Evolutionary conservation across 2,797 vertebrate species (phyloP), one percentile per base, ranked within the genome.

Genomic region (Pseudotriccus pelzelni): DNA sequence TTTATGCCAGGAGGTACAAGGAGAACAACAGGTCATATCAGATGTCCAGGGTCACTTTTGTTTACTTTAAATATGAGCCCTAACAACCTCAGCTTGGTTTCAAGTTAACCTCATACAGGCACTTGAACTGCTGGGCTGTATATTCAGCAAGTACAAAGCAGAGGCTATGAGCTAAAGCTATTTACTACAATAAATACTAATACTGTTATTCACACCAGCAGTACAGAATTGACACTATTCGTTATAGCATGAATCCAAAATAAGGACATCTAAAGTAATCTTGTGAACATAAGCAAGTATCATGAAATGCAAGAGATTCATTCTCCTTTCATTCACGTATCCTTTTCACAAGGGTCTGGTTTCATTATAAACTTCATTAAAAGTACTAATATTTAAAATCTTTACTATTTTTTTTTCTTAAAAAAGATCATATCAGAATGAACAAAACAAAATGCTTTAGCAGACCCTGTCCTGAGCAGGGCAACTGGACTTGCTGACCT

Each of bases 31-130:
- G 59, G 44, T 47, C 34, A 30, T 83, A 94, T 95, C 87, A 91
- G 73, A 70, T 90, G 62, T 37, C 56, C 53, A 80, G 73, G 74
- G 89, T 91, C 59, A 69, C 70, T 87, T 75, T 81, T 89, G 76
- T 84, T 93, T 92, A 47, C 43, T 72, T 94, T 89, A 84, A 77
- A 63, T 52, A 85, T 73, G 91, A 96, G 63, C 53, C 39, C 27
- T 59, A 69, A 77, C 56, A 60, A 32, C 46, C 55, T 92, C 62
- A 83, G 53, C n/a, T 10, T 74, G 68, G 93, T 81, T 90, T 96
- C 80, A 80, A 56, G 41, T 96, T 93, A 93, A 64, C 23, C 37
- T 59, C 34, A 74, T 20, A 87, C 2, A 63, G 13, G 64, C 22
- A 23, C 32, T 68, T 83, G 27, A 43, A n/a, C 39, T 79, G 22